Evolutionary conservation across 2,888 invertebrate species (phyloP).

Genomic region (Eustalomyia histrio): DNA sequence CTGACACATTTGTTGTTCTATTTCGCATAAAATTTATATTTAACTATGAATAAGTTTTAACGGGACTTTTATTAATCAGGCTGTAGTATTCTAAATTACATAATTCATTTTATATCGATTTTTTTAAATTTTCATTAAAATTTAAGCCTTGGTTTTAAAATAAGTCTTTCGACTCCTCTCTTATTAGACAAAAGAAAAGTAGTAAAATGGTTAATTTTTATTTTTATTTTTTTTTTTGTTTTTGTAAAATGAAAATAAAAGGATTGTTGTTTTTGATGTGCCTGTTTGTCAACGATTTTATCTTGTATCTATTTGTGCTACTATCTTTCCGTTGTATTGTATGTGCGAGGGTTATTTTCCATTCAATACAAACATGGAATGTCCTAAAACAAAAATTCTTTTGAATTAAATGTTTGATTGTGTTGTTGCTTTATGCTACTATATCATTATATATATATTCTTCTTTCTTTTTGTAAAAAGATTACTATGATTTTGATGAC

Average conservation of each 20-base stretch:
- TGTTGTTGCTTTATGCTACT: no score
- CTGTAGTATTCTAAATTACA: no score
- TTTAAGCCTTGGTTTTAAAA: no score
- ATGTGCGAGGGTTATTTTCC: background rate
- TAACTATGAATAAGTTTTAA: no score
- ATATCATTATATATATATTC: background rate
- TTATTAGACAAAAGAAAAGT: constrained; percentile 4
- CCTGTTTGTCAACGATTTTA: constrained; percentile 47
- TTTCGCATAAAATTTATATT: no score
- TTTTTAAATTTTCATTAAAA: no score
- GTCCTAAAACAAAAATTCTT: constrained; percentile 16
- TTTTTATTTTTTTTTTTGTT: constrained; percentile 4
- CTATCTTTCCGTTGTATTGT: background rate
- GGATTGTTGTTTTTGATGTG: constrained; percentile 33
- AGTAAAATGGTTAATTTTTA: constrained; percentile 5
- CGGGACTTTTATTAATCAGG: no score
- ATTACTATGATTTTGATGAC: background rate
- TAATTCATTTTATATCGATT: no score
- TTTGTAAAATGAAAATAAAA: constrained; percentile 29
- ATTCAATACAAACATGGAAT: constrained; percentile 11
- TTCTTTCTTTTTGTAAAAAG: background rate
- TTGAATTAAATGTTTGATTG: background rate
- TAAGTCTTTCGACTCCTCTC: background rate
- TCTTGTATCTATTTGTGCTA: constrained; percentile 10
- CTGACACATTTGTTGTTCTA: no score